Evolutionary conservation across 1,140 invertebrate genomes (phyloP), one percentile per base, ranked within the genome.

Genomic region (Mycetomoellerius zeteki): DNA sequence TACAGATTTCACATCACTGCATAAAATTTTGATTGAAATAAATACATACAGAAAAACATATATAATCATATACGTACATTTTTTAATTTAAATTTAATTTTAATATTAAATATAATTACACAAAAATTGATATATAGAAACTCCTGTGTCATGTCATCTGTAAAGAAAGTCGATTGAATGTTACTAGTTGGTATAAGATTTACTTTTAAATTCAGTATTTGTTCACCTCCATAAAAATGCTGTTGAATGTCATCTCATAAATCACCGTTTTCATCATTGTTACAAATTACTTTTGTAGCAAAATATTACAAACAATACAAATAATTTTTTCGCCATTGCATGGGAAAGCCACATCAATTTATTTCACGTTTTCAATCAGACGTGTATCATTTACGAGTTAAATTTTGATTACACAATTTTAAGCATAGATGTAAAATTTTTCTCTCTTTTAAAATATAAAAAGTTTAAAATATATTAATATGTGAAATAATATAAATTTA

Each of bases 161-260:
- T 78, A 92, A 92, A 89, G 93, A 93, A 91, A 93, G 92, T 90
- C 93, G 91, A 89, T 90, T 82, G 80, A 88, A 91, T 85, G 87
- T 91, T 92, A 91, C 87, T 94, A 93, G 92, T 93, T 94, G 92
- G 93, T 91, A 91, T 87, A 91, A 90, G 69, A 78, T 75, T 43
- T 80, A 88, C 30, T 88, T 69, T 82, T 24, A 87, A 88, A 88
- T 86, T 73, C 88, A 58, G 84, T 88, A 92, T 93, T 93, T 92
- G 89, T 92, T 90, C 86, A 64, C 76, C 78, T 92, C 76, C 73
- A 80, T 88, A 89, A 90, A 87, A 82, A 91, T 92, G 90, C 86
- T 94, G 89, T 92, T 91, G 90, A 90, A 88, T 89, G 37, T 21
- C 85, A 89, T 91, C 85, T 86, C 88, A 90, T 54, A 88, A 88